A percentile compares a stretch with the other conserved stretches of the same genome.
These are phyloP conservation scores for Stratiomys singularior DNA, from an alignment of 2,888 invertebrate genomes.

Conservation along the genomic window DNA sequence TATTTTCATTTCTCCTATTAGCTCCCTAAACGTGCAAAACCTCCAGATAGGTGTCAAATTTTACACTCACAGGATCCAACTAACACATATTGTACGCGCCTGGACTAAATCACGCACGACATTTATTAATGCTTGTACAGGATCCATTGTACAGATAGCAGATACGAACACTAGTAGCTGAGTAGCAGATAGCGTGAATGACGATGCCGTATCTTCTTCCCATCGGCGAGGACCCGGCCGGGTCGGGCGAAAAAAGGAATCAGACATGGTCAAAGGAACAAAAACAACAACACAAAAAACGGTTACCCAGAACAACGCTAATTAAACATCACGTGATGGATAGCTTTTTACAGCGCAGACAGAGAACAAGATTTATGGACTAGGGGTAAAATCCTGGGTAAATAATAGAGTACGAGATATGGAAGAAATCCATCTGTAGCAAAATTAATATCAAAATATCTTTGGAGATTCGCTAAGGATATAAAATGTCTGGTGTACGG, in stretches of 20 bases:
- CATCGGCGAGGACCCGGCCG: not conserved
- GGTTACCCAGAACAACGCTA: constrained; percentile 46
- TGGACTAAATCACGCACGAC: constrained; percentile 44
- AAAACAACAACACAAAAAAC: no score
- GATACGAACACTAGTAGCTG: not conserved
- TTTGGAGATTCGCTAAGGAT: not conserved
- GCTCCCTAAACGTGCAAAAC: constrained; percentile 27
- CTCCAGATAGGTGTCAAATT: constrained; percentile 7
- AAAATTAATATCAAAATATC: constrained; percentile 39
- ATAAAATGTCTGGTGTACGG: no score
- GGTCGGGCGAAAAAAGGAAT: constrained; percentile 12
- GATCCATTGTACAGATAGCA: constrained; percentile 11
- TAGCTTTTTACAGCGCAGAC: constrained; percentile 40
- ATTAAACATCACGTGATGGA: constrained; percentile 46
- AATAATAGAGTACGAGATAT: constrained; percentile 32
- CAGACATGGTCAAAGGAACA: constrained; percentile 9
- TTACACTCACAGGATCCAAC: constrained; percentile 6
- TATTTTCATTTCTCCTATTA: no score
- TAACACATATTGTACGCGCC: not conserved
- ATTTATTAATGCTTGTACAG: constrained; percentile 39
- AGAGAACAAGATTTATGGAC: constrained; percentile 45
- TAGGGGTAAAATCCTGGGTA: constrained; percentile 26
- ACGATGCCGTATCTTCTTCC: not conserved
- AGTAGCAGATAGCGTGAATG: not conserved
- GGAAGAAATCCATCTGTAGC: constrained; percentile 29